A percentile compares a stretch with the other conserved stretches of the same genome.
Evolutionary conservation across 2,113 vertebrate species (phyloP).

Genomic region (Actenoides lindsayi): DNA sequence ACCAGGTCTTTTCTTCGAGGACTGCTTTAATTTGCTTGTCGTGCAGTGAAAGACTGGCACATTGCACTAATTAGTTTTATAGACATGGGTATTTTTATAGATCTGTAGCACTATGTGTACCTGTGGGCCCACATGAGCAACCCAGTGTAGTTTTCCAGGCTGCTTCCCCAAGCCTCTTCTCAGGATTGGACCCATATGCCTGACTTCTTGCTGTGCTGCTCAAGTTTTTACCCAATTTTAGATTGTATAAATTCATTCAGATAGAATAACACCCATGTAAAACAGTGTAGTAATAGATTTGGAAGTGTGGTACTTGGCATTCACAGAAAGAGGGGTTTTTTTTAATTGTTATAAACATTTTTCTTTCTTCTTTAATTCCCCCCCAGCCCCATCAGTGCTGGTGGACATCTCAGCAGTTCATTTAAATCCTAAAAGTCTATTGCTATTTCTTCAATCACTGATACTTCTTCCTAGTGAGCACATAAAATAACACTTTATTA

Average conservation of each 20-base stretch:
- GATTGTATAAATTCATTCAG: neutral
- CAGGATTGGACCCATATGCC: neutral
- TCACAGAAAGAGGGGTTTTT: neutral
- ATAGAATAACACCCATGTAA: neutral
- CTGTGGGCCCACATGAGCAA: neutral
- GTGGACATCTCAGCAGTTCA: neutral
- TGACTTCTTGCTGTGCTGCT: neutral
- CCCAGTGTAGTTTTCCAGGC: neutral
- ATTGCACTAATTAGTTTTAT: conserved; percentile 34
- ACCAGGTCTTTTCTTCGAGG: neutral
- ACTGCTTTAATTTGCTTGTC: conserved; percentile 45
- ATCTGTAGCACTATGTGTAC: neutral
- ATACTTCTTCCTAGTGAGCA: neutral
- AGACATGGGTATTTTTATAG: neutral
- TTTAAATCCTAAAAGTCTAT: neutral
- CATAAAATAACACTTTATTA: neutral
- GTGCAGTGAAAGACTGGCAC: conserved; percentile 18
- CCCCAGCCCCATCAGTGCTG: accelerated
- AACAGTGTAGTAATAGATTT: neutral
- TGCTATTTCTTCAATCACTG: neutral
- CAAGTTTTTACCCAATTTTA: neutral
- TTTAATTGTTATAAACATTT: neutral
- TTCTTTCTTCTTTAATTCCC: neutral
- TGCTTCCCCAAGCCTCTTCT: neutral
- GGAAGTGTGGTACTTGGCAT: neutral